phyloP scores from a whole-genome alignment of 2,113 vertebrate genomes.

The Sialia sialis region DNA sequence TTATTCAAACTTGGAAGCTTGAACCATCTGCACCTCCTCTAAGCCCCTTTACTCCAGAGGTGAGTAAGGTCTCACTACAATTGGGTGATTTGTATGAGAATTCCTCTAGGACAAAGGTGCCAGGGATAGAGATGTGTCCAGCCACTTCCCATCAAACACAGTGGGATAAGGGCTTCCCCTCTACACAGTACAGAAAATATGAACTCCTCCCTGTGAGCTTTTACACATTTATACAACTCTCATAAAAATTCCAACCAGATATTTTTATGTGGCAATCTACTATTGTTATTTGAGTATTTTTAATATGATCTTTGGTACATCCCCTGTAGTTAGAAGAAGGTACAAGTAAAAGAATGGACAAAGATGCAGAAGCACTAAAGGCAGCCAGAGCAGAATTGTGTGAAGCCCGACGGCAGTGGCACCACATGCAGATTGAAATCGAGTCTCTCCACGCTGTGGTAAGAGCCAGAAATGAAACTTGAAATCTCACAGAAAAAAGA shows the following conservation, averaged over 20 bases:
- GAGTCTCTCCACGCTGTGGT: conserved; percentile 92
- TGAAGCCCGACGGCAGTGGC: conserved; percentile 89
- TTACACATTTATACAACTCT: neutral
- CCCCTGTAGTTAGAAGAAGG: conserved; percentile 72
- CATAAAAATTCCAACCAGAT: neutral
- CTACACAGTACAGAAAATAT: neutral
- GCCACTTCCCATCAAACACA: neutral
- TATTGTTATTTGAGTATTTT: neutral
- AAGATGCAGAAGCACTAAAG: conserved; percentile 79
- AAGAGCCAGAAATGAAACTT: neutral
- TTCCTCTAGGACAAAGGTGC: neutral
- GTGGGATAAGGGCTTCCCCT: neutral
- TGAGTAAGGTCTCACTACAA: neutral
- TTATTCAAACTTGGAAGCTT: neutral
- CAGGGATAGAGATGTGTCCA: neutral
- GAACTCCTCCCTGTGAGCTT: neutral
- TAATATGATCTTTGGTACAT: neutral
- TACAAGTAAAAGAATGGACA: conserved; percentile 81
- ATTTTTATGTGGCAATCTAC: neutral
- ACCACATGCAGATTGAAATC: conserved; percentile 90
- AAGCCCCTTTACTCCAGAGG: neutral
- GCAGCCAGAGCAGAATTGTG: conserved; percentile 87
- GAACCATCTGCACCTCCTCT: neutral
- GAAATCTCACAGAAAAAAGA: neutral
- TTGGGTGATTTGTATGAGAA: neutral